A percentile compares a stretch with the other conserved stretches of the same genome.
phyloP scores from a whole-genome alignment of 23 tunicate species.

The Trididemnum miniatum region DNA sequence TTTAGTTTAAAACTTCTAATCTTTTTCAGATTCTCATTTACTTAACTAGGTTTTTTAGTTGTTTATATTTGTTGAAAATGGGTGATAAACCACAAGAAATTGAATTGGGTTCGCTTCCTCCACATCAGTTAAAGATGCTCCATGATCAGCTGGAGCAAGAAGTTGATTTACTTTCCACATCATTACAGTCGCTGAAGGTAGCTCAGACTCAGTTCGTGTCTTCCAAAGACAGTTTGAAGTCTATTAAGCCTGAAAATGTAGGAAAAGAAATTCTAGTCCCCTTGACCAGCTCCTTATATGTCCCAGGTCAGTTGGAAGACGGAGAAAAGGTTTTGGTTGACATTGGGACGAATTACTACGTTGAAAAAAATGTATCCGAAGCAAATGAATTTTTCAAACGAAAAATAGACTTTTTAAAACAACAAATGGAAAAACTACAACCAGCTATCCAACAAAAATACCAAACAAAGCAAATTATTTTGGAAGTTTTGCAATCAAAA shows the following conservation, averaged over 20 bases:
- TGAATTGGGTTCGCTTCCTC: constrained; percentile 55
- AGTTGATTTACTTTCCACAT: constrained; percentile 49
- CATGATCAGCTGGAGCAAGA: constrained; percentile 86
- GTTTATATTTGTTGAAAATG: no score
- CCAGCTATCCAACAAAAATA: constrained; percentile 77
- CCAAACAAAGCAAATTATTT: constrained; percentile 75
- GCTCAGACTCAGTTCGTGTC: constrained; percentile 69
- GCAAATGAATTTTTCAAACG: constrained; percentile 94
- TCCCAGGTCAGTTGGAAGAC: constrained; percentile 78
- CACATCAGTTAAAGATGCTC: constrained; percentile 68
- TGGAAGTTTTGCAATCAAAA: constrained; percentile 81
- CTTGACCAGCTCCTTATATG: constrained; percentile 82
- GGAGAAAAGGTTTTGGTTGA: constrained; percentile 78
- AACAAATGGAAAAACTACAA: constrained; percentile 87
- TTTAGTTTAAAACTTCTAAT: no score
- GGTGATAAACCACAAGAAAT: constrained; percentile 50
- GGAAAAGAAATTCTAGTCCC: constrained; percentile 90
- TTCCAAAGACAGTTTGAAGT: constrained; percentile 55
- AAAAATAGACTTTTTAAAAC: constrained; percentile 81
- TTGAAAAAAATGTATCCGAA: constrained; percentile 69
- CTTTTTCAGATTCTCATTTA: no score
- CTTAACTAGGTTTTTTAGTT: no score
- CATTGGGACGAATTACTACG: constrained; percentile 88
- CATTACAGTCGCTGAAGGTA: constrained; percentile 74
- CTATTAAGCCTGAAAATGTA: constrained; percentile 34